Conservation (phyloP, 2,113 vertebrate genomes). For the Antennarius striatus region DNA sequence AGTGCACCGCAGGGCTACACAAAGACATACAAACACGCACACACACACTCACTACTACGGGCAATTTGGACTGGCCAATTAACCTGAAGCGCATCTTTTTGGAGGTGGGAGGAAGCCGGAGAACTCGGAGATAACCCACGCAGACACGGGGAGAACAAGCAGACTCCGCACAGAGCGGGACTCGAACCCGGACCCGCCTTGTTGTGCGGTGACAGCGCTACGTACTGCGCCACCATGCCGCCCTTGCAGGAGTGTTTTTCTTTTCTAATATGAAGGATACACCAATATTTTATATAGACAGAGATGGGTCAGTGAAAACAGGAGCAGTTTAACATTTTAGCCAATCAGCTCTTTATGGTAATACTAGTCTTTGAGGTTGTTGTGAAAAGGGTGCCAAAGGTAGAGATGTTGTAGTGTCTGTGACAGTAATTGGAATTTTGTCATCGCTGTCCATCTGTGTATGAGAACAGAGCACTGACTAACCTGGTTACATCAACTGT, state of each 20-base stretch:
- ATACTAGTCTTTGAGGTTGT: not conserved
- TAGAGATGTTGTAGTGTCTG: slow-evolving; percentile 2
- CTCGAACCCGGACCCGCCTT: no score
- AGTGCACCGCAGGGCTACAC: no score
- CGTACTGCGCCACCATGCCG: slow-evolving; percentile 2
- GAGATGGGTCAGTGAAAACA: not conserved
- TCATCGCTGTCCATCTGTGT: not conserved
- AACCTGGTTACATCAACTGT: no score
- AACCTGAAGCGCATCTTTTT: no score
- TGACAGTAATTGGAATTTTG: not conserved
- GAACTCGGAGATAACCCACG: no score
- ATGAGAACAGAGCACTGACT: not conserved
- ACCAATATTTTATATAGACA: not conserved
- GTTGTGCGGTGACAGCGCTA: no score
- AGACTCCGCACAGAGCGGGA: no score
- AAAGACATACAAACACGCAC: no score
- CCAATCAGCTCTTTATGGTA: not conserved
- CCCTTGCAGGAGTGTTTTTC: slow-evolving; percentile 2
- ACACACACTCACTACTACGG: no score
- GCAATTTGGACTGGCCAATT: no score
- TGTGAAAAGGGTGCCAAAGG: not conserved
- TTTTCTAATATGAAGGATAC: not conserved
- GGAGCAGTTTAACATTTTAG: not conserved
- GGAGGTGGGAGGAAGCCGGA: no score
- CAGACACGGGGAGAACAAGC: no score